Conservation (phyloP, 2,113 vertebrate genomes). For the Merops nubicus region DNA sequence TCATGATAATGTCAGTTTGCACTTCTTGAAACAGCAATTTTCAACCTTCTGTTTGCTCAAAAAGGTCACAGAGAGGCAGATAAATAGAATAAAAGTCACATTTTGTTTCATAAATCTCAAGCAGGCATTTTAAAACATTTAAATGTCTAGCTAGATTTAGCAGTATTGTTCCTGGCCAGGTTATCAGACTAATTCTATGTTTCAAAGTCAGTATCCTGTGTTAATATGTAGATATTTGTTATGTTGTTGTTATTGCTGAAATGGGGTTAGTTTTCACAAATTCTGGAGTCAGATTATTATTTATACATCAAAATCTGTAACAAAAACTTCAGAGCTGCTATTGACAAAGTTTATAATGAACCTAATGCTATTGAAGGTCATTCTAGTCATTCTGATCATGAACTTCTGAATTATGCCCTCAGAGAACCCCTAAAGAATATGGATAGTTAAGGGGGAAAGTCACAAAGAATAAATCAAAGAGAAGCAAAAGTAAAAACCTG, state of each 20-base stretch:
- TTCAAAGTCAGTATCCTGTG: not conserved
- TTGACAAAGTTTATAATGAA: constrained; percentile 34
- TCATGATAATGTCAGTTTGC: not conserved
- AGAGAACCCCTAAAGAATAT: constrained; percentile 13
- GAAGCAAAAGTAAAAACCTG: constrained; percentile 29
- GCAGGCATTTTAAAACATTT: not conserved
- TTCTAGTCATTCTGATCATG: constrained; percentile 33
- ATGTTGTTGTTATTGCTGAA: not conserved
- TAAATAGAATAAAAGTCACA: too few species aligned
- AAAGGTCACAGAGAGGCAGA: not conserved
- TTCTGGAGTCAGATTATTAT: not conserved
- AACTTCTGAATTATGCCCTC: constrained; percentile 30
- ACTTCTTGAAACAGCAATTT: not conserved
- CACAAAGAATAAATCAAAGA: constrained; percentile 60
- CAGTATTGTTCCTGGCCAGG: not conserved
- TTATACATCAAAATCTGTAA: not conserved
- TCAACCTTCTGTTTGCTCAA: not conserved
- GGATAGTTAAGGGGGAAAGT: constrained; percentile 10
- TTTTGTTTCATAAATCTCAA: not conserved
- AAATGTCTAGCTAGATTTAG: not conserved
- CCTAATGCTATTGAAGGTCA: constrained; percentile 22
- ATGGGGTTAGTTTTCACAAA: not conserved
- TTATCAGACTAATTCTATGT: not conserved
- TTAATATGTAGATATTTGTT: not conserved
- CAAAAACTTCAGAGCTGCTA: not conserved